A percentile compares a stretch with the other conserved stretches of the same genome.
phyloP scores from a whole-genome alignment of 2,888 invertebrate genomes.

The Sinohyriopsis cumingii region DNA sequence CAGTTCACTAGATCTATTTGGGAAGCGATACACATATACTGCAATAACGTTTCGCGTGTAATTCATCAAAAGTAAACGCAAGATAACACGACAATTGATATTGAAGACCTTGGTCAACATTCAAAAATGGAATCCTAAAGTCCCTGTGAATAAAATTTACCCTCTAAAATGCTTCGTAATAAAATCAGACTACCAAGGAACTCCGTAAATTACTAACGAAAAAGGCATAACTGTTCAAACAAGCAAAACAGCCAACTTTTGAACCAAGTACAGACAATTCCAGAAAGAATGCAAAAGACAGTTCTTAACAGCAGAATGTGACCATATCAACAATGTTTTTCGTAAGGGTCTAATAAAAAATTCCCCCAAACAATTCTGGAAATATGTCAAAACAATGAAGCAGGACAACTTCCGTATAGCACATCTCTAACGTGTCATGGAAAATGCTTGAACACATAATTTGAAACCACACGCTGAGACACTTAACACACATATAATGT shows the following conservation, averaged over 20 bases:
- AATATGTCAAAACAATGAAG: slow-evolving; percentile 17
- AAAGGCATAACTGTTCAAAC: slow-evolving; percentile 7
- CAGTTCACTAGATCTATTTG: slow-evolving; percentile 6
- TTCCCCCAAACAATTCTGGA: slow-evolving; percentile 19
- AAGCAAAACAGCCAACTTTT: slow-evolving; percentile 11
- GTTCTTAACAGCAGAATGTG: slow-evolving; percentile 19
- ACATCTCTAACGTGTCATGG: too few species aligned
- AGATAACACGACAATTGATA: background rate
- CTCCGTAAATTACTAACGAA: background rate
- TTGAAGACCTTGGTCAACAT: background rate
- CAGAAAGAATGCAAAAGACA: slow-evolving; percentile 12
- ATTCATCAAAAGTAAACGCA: background rate
- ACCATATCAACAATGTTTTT: slow-evolving; percentile 11
- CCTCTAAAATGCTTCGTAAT: background rate
- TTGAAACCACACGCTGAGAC: background rate
- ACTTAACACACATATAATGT: background rate
- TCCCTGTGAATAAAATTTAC: slow-evolving; percentile 2
- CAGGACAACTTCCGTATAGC: slow-evolving; percentile 17
- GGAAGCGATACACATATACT: background rate
- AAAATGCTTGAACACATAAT: too few species aligned
- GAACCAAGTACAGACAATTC: slow-evolving; percentile 8
- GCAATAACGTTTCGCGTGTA: too few species aligned
- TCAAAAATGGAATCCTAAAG: background rate
- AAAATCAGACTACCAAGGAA: slow-evolving; percentile 3
- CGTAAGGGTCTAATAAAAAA: slow-evolving; percentile 14